Evolutionary conservation across 2,888 invertebrate species (phyloP), one percentile per base, ranked within the genome.

Genomic region (Parnassius glacialis): DNA sequence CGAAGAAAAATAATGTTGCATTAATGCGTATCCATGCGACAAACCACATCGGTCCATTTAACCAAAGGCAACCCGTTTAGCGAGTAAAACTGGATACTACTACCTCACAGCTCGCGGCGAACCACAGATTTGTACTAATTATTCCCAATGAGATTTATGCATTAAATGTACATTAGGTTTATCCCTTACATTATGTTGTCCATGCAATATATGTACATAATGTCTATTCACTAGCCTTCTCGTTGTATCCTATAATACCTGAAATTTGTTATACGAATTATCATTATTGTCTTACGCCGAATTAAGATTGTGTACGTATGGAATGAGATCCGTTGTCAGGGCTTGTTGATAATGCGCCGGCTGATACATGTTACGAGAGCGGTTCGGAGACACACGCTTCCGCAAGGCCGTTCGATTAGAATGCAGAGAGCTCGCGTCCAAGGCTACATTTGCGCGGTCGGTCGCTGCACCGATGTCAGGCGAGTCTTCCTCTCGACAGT

Each of bases 401-500:
- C 88, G 90, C 89, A 90, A 91, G 90, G 90, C 87, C 90, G 85
- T 75, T 73, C 75, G 85, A 87, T 91, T 91, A 91, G 85, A 89
- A 91, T 90, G 87, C 90, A 90, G 83, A 83, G 86, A 84, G 89
- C 90, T 87, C 85, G 87, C 87, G 84, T 80, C 87, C 90, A 90
- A 90, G 90, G 90, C 89, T 88, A 81, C 78, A 76, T 72, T 75
- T 72, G 81, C 75, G 78, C 83, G 85, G 80, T 79, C 90, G 89
- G 89, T 90, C 89, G 90, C 78, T 90, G 90, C 90, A 87, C 90
- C 83, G 84, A 70, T 74, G 65, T 52, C 67, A 75, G 74, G 74
- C 78, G 71, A 71, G 84, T 85, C 86, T 89, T 89, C 89, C 90
- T 89, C 86, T 76, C 83, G 73, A 69, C 75, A 78, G 74, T 82